Conservation (phyloP, 2,888 invertebrate genomes). For the Pterostichus niger region DNA sequence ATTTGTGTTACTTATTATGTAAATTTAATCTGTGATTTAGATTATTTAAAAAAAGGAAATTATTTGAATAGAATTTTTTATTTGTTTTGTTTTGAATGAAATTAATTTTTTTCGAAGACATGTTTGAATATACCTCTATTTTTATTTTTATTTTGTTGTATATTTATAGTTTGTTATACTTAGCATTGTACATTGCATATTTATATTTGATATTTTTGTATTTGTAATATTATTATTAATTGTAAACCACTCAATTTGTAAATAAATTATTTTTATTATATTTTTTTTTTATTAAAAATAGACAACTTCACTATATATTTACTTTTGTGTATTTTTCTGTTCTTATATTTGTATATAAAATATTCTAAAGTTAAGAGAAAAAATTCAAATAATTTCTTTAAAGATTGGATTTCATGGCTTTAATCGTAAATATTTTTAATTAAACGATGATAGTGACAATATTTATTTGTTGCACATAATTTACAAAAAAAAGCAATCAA, state of each 20-base stretch:
- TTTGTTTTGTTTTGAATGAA: conserved; percentile 36
- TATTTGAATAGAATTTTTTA: not conserved
- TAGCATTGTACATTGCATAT: conserved; percentile 47
- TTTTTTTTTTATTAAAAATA: too few relatives aligned
- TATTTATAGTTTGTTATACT: conserved; percentile 53
- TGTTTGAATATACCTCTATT: conserved; percentile 34
- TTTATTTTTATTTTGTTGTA: conserved; percentile 22
- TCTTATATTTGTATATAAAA: too few relatives aligned
- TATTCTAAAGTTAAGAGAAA: too few relatives aligned
- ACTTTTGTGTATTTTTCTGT: too few relatives aligned
- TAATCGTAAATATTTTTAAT: too few relatives aligned
- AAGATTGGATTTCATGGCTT: too few relatives aligned
- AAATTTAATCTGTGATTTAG: conserved; percentile 53
- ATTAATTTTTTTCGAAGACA: conserved; percentile 14
- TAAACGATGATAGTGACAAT: too few relatives aligned
- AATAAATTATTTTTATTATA: conserved; percentile 50
- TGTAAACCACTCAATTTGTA: conserved; percentile 42
- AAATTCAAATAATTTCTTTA: too few relatives aligned
- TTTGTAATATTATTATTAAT: conserved; percentile 17
- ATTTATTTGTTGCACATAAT: too few relatives aligned
- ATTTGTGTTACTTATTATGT: conserved; percentile 37
- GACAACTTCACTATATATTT: too few relatives aligned
- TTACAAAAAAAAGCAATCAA: too few relatives aligned
- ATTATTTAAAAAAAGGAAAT: conserved; percentile 27
- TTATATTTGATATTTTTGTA: conserved; percentile 47